Percentiles rank a stretch among this genome's conserved stretches.
Conservation (phyloP, 2,888 invertebrate species). For the Carpatolechia fugitivella region DNA sequence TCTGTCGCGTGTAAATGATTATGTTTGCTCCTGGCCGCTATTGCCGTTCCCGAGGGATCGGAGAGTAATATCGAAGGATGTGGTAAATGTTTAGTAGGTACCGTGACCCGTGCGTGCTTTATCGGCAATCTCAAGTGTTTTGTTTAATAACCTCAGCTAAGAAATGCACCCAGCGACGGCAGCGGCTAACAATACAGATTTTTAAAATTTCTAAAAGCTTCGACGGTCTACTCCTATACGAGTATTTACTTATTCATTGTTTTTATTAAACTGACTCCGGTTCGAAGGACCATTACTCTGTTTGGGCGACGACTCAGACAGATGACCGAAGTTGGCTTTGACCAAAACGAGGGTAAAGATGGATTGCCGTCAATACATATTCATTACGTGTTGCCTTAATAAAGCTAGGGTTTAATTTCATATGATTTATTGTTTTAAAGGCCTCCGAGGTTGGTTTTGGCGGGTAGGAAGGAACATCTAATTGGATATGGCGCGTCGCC, state of each 20-base stretch:
- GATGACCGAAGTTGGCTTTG: constrained; percentile 21
- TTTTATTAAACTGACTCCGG: constrained; percentile 17
- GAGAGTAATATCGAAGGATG: constrained; percentile 58
- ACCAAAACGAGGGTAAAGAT: constrained; percentile 41
- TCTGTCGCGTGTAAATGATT: constrained; percentile 58
- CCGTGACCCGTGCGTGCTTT: constrained; percentile 38
- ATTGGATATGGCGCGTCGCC: not conserved
- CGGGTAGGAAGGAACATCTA: not conserved
- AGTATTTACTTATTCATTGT: not conserved
- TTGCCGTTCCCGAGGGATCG: constrained; percentile 58
- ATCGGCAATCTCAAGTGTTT: constrained; percentile 19
- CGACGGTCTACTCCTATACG: too few species aligned
- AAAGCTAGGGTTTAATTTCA: constrained; percentile 1
- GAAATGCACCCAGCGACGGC: not conserved
- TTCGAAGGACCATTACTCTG: constrained; percentile 24
- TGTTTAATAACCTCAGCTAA: not conserved
- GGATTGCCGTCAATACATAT: constrained; percentile 42
- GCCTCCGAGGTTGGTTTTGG: not conserved
- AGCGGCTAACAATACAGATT: too few species aligned
- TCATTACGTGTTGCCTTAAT: constrained; percentile 35
- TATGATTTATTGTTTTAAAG: constrained; percentile 7
- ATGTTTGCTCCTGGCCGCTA: constrained; percentile 65
- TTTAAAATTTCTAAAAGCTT: too few species aligned
- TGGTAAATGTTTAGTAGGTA: constrained; percentile 40
- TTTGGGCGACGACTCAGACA: constrained; percentile 2